Evolutionary conservation across 2,888 invertebrate species (phyloP).

Genomic region (Sinelater perroti): DNA sequence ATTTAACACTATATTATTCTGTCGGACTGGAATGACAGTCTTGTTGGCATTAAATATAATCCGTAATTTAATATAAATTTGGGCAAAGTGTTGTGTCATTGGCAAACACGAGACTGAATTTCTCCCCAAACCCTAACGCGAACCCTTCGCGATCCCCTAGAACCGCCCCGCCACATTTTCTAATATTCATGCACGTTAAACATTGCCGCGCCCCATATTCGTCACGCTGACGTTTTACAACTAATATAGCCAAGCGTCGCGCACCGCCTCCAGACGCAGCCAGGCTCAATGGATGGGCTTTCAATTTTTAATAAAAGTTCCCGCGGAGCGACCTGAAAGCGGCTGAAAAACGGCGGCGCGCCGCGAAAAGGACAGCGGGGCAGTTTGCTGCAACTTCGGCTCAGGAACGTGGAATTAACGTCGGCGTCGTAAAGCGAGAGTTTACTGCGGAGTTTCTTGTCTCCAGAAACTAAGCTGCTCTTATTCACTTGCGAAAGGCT

Average conservation of each 20-base stretch:
- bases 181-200: too few species aligned
- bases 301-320: slow-evolving; percentile 13
- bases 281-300: neutral
- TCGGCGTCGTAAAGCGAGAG: neutral
- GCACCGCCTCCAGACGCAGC: neutral
- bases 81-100: too few species aligned
- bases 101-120: too few species aligned
- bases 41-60: too few species aligned
- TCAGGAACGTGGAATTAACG: neutral
- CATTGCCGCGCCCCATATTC: too few species aligned
- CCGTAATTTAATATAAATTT: too few species aligned
- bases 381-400: neutral
- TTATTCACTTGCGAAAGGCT: slow-evolving; percentile 4
- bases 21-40: too few species aligned
- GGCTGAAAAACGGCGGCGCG: neutral
- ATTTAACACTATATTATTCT: too few species aligned
- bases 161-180: too few species aligned
- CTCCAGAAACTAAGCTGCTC: neutral
- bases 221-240: too few species aligned
- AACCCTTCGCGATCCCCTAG: too few species aligned
- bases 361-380: neutral
- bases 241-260: slow-evolving; percentile 3
- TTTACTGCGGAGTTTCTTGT: neutral
- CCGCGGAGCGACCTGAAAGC: neutral
- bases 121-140: too few species aligned